phyloP scores from a whole-genome alignment of 2,113 vertebrate species.

The Cisticola juncidis region DNA sequence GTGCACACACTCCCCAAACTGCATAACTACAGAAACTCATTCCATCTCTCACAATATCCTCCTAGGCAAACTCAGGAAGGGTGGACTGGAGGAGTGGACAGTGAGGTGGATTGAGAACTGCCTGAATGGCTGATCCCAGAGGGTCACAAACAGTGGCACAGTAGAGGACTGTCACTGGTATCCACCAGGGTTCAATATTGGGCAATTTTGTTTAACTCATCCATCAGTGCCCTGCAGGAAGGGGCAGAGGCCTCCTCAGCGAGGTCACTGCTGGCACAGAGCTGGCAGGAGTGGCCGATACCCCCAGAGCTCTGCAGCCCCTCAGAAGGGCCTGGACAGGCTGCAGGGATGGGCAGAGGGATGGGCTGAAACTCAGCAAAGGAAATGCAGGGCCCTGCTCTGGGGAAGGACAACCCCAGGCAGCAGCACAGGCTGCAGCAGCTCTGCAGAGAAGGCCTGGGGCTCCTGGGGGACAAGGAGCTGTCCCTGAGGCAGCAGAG shows the following conservation, averaged over 20 bases:
- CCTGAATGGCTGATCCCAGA: background rate
- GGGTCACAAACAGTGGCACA: background rate
- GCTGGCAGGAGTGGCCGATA: background rate
- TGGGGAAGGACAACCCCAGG: background rate
- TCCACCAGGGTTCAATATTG: background rate
- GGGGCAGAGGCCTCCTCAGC: background rate
- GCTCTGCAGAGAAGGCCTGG: background rate
- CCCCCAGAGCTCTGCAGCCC: background rate
- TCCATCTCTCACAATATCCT: background rate
- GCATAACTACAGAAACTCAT: background rate
- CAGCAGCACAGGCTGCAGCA: background rate
- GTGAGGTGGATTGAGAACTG: background rate
- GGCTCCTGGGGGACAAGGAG: background rate
- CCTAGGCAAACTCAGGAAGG: background rate
- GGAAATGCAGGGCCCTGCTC: background rate
- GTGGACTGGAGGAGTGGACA: background rate
- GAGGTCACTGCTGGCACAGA: background rate
- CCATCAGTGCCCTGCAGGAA: background rate
- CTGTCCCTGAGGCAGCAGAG: background rate
- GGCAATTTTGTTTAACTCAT: accelerated
- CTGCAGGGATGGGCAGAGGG: background rate
- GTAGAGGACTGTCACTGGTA: background rate
- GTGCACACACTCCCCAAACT: background rate
- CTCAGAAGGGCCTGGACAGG: background rate
- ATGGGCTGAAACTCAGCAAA: background rate